A percentile compares a stretch with the other conserved stretches of the same genome.
Conservation (phyloP, 1,140 invertebrate genomes). For the Drosophila novamexicana region DNA sequence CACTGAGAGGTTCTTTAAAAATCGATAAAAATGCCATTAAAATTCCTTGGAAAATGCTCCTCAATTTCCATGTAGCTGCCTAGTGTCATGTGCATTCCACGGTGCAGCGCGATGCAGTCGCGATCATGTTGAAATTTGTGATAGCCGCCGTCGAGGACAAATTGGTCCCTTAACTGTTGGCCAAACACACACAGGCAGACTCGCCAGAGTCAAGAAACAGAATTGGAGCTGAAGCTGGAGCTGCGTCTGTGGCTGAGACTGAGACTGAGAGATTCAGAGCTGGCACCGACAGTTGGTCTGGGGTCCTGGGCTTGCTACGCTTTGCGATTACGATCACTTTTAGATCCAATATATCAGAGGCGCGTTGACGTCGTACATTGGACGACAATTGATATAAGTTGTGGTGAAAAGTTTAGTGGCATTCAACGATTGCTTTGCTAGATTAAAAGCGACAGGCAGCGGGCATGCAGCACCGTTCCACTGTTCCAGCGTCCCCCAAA, state of each 20-base stretch:
- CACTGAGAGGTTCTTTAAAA: conserved; percentile 33
- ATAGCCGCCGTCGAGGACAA: conserved; percentile 65
- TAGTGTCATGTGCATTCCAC: conserved; percentile 33
- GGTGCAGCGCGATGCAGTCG: conserved; percentile 38
- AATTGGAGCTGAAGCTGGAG: conserved; percentile 14
- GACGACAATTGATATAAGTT: conserved; percentile 84
- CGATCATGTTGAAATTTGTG: conserved; percentile 72
- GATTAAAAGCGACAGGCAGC: conserved; percentile 79
- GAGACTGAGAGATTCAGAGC: conserved; percentile 24
- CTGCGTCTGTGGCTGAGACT: not conserved
- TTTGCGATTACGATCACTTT: conserved; percentile 83
- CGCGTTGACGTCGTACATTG: conserved; percentile 83
- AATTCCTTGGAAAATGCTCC: conserved; percentile 46
- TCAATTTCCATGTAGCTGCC: conserved; percentile 21
- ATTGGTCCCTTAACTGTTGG: conserved; percentile 69
- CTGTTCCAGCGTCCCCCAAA: not conserved
- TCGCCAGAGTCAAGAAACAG: conserved; percentile 25
- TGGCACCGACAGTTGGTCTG: conserved; percentile 57
- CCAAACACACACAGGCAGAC: conserved; percentile 11
- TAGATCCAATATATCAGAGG: conserved; percentile 84
- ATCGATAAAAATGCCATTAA: conserved; percentile 54
- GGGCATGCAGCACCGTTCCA: conserved; percentile 11
- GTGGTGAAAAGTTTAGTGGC: conserved; percentile 84
- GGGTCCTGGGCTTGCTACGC: conserved; percentile 58
- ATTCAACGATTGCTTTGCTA: conserved; percentile 84